phyloP scores from a whole-genome alignment of 2,113 vertebrate species.

The Bubo bubo region DNA sequence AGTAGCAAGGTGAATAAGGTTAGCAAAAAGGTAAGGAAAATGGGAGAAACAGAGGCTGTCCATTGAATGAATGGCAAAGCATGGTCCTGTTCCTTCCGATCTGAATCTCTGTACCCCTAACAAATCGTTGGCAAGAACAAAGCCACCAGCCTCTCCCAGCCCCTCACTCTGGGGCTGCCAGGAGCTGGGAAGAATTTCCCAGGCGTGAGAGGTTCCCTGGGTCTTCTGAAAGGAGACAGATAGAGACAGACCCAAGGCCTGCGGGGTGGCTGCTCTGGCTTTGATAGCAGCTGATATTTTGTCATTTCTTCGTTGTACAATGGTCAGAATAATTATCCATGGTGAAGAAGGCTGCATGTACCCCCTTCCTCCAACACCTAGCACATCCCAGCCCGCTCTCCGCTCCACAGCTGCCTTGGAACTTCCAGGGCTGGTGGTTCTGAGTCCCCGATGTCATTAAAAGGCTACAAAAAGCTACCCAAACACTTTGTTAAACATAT shows the following conservation, averaged over 20 bases:
- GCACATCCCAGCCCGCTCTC: not conserved
- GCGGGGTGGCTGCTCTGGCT: not conserved
- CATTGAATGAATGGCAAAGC: not conserved
- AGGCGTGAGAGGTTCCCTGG: not conserved
- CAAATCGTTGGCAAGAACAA: not conserved
- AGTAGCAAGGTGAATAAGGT: not conserved
- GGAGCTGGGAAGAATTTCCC: conserved; percentile 1
- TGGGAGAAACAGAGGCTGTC: not conserved
- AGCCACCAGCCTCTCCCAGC: not conserved
- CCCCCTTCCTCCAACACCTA: not conserved
- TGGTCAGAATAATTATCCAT: not conserved
- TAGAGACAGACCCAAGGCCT: not conserved
- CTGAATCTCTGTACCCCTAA: not conserved
- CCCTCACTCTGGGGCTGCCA: not conserved
- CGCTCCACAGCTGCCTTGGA: not conserved
- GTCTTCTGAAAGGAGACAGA: not conserved
- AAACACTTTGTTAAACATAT: conserved; percentile 10
- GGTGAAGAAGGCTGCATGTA: not conserved
- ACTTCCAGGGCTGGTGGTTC: not conserved
- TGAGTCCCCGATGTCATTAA: not conserved
- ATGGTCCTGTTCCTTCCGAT: not conserved
- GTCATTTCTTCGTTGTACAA: not conserved
- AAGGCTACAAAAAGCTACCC: conserved; percentile 29
- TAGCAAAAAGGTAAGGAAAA: not conserved
- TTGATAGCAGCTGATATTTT: not conserved